Conservation (phyloP, 2,888 invertebrate genomes). For the Petrolisthes cinctipes region DNA sequence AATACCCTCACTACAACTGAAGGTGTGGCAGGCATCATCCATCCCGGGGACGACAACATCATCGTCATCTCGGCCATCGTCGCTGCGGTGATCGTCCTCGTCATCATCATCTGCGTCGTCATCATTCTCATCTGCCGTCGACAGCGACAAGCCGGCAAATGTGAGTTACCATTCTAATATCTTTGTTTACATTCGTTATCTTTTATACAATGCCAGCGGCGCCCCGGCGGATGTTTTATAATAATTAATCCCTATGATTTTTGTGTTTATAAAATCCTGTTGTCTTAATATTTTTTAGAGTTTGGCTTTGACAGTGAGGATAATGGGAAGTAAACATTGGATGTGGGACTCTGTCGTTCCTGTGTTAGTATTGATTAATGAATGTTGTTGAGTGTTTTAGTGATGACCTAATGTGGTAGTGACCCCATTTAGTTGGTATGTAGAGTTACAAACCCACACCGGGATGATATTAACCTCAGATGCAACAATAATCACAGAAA, state of each 20-base stretch:
- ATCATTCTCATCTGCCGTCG: conserved; percentile 88
- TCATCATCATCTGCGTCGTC: conserved; percentile 85
- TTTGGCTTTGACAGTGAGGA: not conserved
- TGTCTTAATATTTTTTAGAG: not conserved
- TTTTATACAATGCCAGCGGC: not conserved
- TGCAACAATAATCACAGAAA: not conserved
- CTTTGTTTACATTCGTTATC: not conserved
- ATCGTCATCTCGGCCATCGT: conserved; percentile 81
- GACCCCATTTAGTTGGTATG: conserved; percentile 3
- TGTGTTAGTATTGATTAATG: conserved; percentile 12
- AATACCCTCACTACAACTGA: conserved; percentile 7
- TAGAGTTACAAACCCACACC: no score
- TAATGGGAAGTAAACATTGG: conserved; percentile 4
- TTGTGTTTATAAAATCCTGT: not conserved
- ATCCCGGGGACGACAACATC: conserved; percentile 80
- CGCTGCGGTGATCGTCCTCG: conserved; percentile 77
- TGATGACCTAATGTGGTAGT: conserved; percentile 3
- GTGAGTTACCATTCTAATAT: conserved; percentile 74
- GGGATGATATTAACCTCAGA: not conserved
- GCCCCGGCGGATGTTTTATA: not conserved
- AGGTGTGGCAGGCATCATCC: conserved; percentile 87
- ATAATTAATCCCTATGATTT: not conserved
- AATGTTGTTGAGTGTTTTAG: not conserved
- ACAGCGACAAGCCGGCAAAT: conserved; percentile 84
- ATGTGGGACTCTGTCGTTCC: not conserved